Percentiles rank a stretch among this genome's conserved stretches.
These are phyloP conservation scores for Trachelipus rathkii DNA, from an alignment of 1,140 invertebrate species.

Conservation along the genomic window DNA sequence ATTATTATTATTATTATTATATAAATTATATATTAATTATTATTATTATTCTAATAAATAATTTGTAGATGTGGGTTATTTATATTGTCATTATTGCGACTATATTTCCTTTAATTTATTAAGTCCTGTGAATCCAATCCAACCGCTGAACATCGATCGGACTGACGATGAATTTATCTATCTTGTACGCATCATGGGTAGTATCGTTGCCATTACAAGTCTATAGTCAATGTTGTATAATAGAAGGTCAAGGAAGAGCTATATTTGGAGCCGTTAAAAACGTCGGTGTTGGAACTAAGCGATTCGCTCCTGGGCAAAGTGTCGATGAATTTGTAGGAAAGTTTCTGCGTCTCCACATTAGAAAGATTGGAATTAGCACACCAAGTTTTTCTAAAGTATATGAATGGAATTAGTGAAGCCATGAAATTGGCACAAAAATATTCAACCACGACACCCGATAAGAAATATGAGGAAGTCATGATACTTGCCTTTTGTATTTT, in stretches of 20 bases:
- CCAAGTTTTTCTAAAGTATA: slow-evolving; percentile 94
- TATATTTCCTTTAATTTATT: too few relatives aligned
- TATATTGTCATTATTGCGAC: too few relatives aligned
- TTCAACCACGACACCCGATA: slow-evolving; percentile 80
- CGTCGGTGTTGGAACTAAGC: slow-evolving; percentile 73
- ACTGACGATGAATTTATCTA: slow-evolving; percentile 84
- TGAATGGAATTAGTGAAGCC: slow-evolving; percentile 83
- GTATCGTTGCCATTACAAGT: slow-evolving; percentile 83
- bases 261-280: slow-evolving; percentile 74
- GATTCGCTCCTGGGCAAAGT: slow-evolving; percentile 64
- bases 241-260: slow-evolving; percentile 64
- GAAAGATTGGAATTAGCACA: slow-evolving; percentile 91
- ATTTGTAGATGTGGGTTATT: too few relatives aligned
- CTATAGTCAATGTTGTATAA: slow-evolving; percentile 77
- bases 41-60: too few relatives aligned
- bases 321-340: slow-evolving; percentile 73
- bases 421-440: slow-evolving; percentile 94
- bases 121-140: slow-evolving; percentile 63
- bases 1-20: too few relatives aligned
- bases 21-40: too few relatives aligned
- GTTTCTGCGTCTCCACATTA: slow-evolving; percentile 69
- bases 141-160: slow-evolving; percentile 67
- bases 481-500: not conserved
- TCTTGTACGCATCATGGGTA: slow-evolving; percentile 78
- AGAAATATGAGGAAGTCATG: slow-evolving; percentile 84